Percentiles rank a stretch among this genome's conserved stretches.
Evolutionary conservation across 2,797 vertebrate genomes (phyloP).

Genomic region (Poecilia gillii): DNA sequence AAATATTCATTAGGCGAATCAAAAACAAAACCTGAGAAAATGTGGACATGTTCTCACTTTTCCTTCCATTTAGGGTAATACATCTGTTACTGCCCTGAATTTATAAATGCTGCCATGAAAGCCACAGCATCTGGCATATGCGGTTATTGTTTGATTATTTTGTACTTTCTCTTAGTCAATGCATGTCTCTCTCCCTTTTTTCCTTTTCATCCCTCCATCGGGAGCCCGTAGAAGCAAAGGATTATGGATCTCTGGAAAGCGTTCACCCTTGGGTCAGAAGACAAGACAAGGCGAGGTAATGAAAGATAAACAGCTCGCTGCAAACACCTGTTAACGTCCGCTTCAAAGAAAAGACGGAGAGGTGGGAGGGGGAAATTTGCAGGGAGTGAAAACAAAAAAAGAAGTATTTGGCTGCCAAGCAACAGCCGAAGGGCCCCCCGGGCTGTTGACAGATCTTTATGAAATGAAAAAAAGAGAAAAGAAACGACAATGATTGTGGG

Average conservation of each 20-base stretch:
- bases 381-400: slow-evolving; percentile 79
- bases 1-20: slow-evolving; percentile 28
- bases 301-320: slow-evolving; percentile 86
- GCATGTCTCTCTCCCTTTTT: slow-evolving; percentile 67
- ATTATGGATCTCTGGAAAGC: slow-evolving; percentile 82
- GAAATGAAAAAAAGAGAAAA: slow-evolving; percentile 82
- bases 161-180: slow-evolving; percentile 70
- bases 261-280: slow-evolving; percentile 84
- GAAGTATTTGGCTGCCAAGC: slow-evolving; percentile 86
- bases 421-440: slow-evolving; percentile 84
- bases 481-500: slow-evolving; percentile 83
- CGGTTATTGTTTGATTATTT: slow-evolving; percentile 80
- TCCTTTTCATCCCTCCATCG: slow-evolving; percentile 80
- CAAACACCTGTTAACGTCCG: slow-evolving; percentile 88
- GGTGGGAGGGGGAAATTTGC: slow-evolving; percentile 58
- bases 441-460: slow-evolving; percentile 89
- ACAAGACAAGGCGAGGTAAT: slow-evolving; percentile 80
- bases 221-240: slow-evolving; percentile 78
- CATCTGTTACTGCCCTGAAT: slow-evolving; percentile 61
- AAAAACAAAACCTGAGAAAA: slow-evolving; percentile 29
- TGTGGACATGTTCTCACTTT: slow-evolving; percentile 29
- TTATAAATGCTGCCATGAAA: slow-evolving; percentile 72
- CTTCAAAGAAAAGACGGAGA: slow-evolving; percentile 84
- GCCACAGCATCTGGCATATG: slow-evolving; percentile 76
- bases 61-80: slow-evolving; percentile 47